These are phyloP conservation scores for Oscheius myriophilus DNA, from an alignment of 2,888 invertebrate genomes.

Conservation along the genomic window DNA sequence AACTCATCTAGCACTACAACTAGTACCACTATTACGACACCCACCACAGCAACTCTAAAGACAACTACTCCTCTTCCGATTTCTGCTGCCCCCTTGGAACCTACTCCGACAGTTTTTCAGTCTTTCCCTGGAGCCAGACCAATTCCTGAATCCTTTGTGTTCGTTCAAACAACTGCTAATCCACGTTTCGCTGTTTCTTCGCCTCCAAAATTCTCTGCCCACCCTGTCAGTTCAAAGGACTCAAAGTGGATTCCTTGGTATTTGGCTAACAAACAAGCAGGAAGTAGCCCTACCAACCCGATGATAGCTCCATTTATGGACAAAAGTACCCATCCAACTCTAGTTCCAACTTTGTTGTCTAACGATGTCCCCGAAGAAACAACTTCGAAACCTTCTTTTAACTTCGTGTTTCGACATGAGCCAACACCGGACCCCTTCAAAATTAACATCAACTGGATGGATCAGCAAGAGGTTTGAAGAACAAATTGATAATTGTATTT, in stretches of 20 bases:
- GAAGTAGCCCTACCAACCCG: slow-evolving; percentile 23
- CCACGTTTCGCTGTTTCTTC: background rate
- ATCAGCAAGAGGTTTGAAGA: slow-evolving; percentile 34
- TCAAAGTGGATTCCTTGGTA: slow-evolving; percentile 25
- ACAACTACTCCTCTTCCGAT: slow-evolving; percentile 18
- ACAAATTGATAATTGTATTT: background rate
- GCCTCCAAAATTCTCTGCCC: background rate
- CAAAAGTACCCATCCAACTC: slow-evolving; percentile 7
- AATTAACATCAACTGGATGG: slow-evolving; percentile 53
- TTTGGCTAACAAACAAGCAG: slow-evolving; percentile 6
- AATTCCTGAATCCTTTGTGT: slow-evolving; percentile 32
- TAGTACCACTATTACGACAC: background rate
- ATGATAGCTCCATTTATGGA: slow-evolving; percentile 23
- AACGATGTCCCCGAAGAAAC: background rate
- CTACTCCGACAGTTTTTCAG: background rate
- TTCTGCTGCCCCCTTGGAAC: background rate
- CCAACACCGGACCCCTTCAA: slow-evolving; percentile 44
- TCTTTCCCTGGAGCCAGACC: slow-evolving; percentile 20
- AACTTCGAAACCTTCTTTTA: slow-evolving; percentile 21
- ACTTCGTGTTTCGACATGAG: slow-evolving; percentile 11
- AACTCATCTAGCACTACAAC: slow-evolving; percentile 19
- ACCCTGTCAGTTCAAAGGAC: background rate
- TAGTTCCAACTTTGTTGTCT: slow-evolving; percentile 13
- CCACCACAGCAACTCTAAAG: slow-evolving; percentile 20
- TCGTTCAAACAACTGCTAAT: slow-evolving; percentile 28